phyloP scores from a whole-genome alignment of 2,888 invertebrate species.

The Diadegma fenestrale region DNA sequence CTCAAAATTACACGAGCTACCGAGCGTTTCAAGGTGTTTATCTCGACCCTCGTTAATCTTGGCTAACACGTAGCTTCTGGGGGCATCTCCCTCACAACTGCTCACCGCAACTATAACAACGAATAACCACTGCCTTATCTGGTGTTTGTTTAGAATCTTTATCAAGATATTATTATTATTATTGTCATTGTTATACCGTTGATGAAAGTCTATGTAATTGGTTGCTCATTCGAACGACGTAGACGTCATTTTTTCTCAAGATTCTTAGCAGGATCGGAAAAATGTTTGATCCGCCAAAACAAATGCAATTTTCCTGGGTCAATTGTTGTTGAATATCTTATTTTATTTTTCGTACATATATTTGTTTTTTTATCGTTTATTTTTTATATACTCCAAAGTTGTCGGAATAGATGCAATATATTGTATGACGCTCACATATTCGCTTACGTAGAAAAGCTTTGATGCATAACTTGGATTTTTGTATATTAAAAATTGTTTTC shows the following conservation, averaged over 20 bases:
- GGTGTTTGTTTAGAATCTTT: slow-evolving; percentile 84
- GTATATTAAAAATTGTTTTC: slow-evolving; percentile 20
- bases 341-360: slow-evolving; percentile 7
- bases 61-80: slow-evolving; percentile 85
- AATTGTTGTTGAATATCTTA: slow-evolving; percentile 8
- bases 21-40: slow-evolving; percentile 65
- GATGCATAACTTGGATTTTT: slow-evolving; percentile 56
- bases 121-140: slow-evolving; percentile 85
- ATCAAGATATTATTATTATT: slow-evolving; percentile 76
- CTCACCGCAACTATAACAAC: slow-evolving; percentile 85
- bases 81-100: slow-evolving; percentile 85
- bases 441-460: slow-evolving; percentile 65
- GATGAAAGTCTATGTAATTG: slow-evolving; percentile 53
- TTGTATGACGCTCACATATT: slow-evolving; percentile 48
- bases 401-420: neutral
- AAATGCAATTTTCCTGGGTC: slow-evolving; percentile 7
- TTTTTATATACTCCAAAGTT: slow-evolving; percentile 15
- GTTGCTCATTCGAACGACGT: slow-evolving; percentile 46
- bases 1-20: neutral
- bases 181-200: slow-evolving; percentile 58
- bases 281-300: neutral
- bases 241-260: slow-evolving; percentile 61
- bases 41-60: slow-evolving; percentile 79
- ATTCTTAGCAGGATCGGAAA: slow-evolving; percentile 11
- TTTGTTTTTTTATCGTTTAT: neutral